Percentiles rank a stretch among this genome's conserved stretches.
Conservation (phyloP, 2,113 vertebrate species). For the Falcunculus frontatus region DNA sequence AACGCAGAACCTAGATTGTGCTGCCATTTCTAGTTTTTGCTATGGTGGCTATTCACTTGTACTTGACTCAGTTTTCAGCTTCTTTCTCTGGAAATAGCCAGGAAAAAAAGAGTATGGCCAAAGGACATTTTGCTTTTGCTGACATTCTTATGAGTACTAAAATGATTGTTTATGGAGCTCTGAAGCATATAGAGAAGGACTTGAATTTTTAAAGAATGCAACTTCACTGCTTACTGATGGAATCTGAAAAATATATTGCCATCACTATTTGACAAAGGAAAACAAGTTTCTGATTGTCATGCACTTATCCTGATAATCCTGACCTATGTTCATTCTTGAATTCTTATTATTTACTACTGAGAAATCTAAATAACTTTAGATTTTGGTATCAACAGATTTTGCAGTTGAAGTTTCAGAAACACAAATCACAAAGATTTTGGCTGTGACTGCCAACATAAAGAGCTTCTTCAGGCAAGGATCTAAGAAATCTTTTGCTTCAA, state of each 20-base stretch:
- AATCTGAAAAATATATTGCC: background rate
- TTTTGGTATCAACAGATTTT: background rate
- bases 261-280: background rate
- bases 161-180: fast-evolving
- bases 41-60: background rate
- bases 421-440: background rate
- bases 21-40: background rate
- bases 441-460: background rate
- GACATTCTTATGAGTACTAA: background rate
- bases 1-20: background rate
- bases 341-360: background rate
- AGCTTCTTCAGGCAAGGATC: background rate
- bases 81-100: background rate
- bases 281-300: background rate
- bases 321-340: background rate
- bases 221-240: background rate
- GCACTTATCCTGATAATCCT: background rate
- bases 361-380: background rate
- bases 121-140: background rate
- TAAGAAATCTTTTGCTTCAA: background rate
- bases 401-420: background rate
- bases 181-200: background rate
- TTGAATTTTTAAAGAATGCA: background rate
- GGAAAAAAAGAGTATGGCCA: background rate
- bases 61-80: background rate